These are phyloP conservation scores for Elymnias hypermnestra DNA, from an alignment of 1,140 invertebrate species.

Conservation along the genomic window DNA sequence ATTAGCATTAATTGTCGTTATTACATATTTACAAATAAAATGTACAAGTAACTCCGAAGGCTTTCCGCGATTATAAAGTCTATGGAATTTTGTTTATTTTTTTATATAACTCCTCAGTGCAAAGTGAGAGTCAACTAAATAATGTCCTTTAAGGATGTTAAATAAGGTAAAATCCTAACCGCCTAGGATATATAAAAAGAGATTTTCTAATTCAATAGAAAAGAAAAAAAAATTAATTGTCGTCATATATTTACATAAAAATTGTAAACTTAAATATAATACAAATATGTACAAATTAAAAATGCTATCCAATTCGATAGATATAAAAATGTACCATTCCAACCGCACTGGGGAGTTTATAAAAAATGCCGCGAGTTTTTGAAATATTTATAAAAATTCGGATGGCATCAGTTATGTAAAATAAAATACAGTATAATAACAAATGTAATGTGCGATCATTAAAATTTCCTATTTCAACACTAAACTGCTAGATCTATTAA, in stretches of 20 bases:
- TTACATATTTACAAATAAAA: conserved; percentile 70
- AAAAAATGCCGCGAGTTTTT: conserved; percentile 23
- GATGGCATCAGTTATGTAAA: conserved; percentile 43
- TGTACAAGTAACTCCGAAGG: conserved; percentile 52
- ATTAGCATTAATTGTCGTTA: conserved; percentile 64
- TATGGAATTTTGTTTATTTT: conserved; percentile 40
- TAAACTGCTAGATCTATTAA: conserved; percentile 67
- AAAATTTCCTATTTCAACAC: conserved; percentile 45
- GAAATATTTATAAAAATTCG: conserved; percentile 26
- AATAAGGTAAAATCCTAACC: not conserved
- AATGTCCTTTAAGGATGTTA: not conserved
- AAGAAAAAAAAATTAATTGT: conserved; percentile 11
- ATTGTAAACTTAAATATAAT: conserved; percentile 35
- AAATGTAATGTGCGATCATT: conserved; percentile 50
- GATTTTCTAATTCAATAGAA: conserved; percentile 18
- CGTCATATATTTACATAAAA: conserved; percentile 39
- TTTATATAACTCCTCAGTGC: conserved; percentile 35
- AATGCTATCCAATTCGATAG: conserved; percentile 21
- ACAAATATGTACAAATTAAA: conserved; percentile 58
- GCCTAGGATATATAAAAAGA: conserved; percentile 10
- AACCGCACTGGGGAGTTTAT: conserved; percentile 27
- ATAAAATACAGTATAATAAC: conserved; percentile 36
- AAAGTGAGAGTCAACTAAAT: not conserved
- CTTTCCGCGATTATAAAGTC: conserved; percentile 37
- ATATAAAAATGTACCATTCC: conserved; percentile 5